Conservation (phyloP, 2,888 invertebrate genomes). For the Dynastes tityus region DNA sequence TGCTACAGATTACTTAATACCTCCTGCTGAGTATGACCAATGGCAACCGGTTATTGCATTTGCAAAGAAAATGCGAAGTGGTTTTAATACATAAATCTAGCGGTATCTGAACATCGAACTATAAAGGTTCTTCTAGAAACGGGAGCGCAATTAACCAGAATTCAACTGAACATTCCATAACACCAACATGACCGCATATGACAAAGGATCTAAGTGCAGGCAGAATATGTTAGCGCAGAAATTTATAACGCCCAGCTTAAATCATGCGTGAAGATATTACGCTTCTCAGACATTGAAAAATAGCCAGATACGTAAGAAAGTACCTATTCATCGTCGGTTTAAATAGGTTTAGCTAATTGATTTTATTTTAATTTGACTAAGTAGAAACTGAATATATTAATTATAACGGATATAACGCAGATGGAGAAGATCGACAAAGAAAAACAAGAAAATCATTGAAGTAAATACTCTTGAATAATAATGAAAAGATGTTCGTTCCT, state of each 20-base stretch:
- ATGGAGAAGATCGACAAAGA: no score
- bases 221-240: constrained; percentile 25
- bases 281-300: constrained; percentile 20
- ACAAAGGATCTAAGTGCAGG: constrained; percentile 28
- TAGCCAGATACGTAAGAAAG: neutral
- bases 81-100: constrained; percentile 40
- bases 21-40: constrained; percentile 1
- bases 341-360: constrained; percentile 6
- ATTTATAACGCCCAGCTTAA: constrained; percentile 39
- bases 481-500: no score
- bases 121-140: neutral
- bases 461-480: no score
- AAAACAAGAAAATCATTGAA: no score
- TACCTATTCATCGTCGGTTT: constrained; percentile 17
- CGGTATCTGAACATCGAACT: constrained; percentile 22
- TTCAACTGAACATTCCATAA: constrained; percentile 33
- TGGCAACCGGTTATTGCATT: constrained; percentile 33
- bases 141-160: constrained; percentile 32
- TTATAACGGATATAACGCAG: neutral
- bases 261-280: constrained; percentile 39
- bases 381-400: neutral
- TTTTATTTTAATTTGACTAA: constrained; percentile 1
- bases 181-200: constrained; percentile 30
- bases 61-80: constrained; percentile 15
- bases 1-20: constrained; percentile 25